These are phyloP conservation scores for Petaurus breviceps DNA, from an alignment of 2,113 vertebrate species.

Conservation along the genomic window DNA sequence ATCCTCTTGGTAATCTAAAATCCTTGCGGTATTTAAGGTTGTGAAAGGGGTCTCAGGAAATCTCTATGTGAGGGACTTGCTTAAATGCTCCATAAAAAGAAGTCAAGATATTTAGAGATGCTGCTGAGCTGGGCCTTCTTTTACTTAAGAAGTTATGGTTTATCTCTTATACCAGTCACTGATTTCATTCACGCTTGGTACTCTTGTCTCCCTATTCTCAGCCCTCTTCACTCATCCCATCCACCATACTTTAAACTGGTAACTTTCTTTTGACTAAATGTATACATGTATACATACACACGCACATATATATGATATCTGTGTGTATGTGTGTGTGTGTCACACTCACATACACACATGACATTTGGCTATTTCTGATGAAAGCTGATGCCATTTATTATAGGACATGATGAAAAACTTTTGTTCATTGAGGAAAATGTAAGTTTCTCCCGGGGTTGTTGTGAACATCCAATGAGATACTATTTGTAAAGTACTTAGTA, in stretches of 20 bases:
- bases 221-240: not conserved
- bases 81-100: not conserved
- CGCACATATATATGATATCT: too few species aligned
- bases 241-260: not conserved
- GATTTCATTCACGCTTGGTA: not conserved
- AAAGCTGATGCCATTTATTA: not conserved
- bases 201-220: not conserved
- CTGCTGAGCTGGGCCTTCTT: not conserved
- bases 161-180: not conserved
- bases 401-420: not conserved
- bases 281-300: too few species aligned
- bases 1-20: not conserved
- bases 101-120: not conserved
- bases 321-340: too few species aligned
- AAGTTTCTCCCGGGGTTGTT: not conserved
- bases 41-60: not conserved
- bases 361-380: not conserved
- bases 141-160: conserved; percentile 29
- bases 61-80: conserved; percentile 6
- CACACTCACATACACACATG: not conserved
- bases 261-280: not conserved
- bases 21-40: not conserved
- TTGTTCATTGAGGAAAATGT: not conserved
- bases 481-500: not conserved
- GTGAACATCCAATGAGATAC: not conserved